A percentile compares a stretch with the other conserved stretches of the same genome.
phyloP scores from a whole-genome alignment of 2,113 vertebrate species.

The Platysternon megacephalum region DNA sequence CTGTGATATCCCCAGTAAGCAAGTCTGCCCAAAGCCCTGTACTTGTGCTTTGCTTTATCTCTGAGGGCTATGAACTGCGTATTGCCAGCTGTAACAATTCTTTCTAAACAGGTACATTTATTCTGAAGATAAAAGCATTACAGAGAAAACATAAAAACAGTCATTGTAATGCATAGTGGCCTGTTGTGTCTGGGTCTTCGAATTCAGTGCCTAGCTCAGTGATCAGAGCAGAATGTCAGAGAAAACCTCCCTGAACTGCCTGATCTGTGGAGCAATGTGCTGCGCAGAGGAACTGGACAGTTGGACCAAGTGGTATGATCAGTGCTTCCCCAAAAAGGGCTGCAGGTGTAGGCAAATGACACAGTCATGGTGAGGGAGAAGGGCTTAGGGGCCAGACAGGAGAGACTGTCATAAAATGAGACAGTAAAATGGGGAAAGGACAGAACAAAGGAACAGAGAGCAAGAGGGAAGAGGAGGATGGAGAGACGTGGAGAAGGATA shows the following conservation, averaged over 20 bases:
- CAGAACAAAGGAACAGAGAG: neutral
- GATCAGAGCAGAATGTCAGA: neutral
- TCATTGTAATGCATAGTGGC: neutral
- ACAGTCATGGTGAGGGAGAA: neutral
- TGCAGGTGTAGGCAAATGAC: neutral
- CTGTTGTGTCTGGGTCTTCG: neutral
- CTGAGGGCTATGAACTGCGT: too few relatives aligned
- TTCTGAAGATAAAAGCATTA: too few relatives aligned
- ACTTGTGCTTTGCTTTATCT: too few relatives aligned
- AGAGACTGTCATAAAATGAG: neutral
- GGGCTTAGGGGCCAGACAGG: neutral
- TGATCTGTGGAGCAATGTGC: neutral
- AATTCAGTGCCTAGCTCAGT: neutral
- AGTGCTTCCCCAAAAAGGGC: neutral
- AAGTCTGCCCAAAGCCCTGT: too few relatives aligned
- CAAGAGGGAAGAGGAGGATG: neutral
- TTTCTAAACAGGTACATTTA: too few relatives aligned
- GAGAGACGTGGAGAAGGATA: neutral
- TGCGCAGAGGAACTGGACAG: neutral
- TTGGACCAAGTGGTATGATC: neutral
- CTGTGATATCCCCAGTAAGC: too few relatives aligned
- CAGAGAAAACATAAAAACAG: neutral
- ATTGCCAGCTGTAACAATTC: too few relatives aligned
- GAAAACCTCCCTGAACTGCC: neutral
- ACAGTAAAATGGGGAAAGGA: neutral